Evolutionary conservation across 1,140 invertebrate species (phyloP), one percentile per base, ranked within the genome.

Genomic region (Zaprionus inermis): DNA sequence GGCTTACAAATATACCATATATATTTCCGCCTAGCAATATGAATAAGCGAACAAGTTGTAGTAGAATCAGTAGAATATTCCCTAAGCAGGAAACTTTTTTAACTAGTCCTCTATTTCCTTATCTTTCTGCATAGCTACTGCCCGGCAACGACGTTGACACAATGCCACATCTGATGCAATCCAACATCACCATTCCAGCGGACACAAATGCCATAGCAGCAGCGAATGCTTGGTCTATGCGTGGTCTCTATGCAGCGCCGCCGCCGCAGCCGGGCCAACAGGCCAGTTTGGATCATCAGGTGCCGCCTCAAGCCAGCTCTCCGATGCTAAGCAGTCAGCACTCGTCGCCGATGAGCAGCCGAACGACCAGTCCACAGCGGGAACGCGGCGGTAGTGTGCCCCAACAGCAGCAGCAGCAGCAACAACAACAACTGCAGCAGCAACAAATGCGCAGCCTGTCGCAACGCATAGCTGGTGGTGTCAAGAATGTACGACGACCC

Each of bases 251-350:
- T 24, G 60, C 77, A 10, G 75, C 88, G 90, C 82, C 79, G 54
- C 72, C 80, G 70, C 77, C 76, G 46, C 75, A 88, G 66, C 79
- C 75, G 55, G 61, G 38, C 16, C 64, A 4, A 55, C 73, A 70
- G 44, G 75, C 24, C 24, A 28, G 69, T 58, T 69, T 89, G 61
- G 84, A 88, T 44, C 84, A 89, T 84, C 83, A 92, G 63, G 86
- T 93, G 66, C 93, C 93, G 86, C 92, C 92, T 28, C 90, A 91
- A 44, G 93, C 91, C 28, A 92, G 81, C 55, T 95, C 95, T 24
- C 94, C 94, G 3, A 92, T 95, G 83, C 91, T 94, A 76, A 95
- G 94, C 76, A 95, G 94, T 72, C 94, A 94, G 81, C 91, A 93
- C 65, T 91, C 92, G 14, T 93, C 93, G 10, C 94, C 94, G 14